phyloP scores from a whole-genome alignment of 1,140 invertebrate species.

The Tyrophagus putrescentiae region DNA sequence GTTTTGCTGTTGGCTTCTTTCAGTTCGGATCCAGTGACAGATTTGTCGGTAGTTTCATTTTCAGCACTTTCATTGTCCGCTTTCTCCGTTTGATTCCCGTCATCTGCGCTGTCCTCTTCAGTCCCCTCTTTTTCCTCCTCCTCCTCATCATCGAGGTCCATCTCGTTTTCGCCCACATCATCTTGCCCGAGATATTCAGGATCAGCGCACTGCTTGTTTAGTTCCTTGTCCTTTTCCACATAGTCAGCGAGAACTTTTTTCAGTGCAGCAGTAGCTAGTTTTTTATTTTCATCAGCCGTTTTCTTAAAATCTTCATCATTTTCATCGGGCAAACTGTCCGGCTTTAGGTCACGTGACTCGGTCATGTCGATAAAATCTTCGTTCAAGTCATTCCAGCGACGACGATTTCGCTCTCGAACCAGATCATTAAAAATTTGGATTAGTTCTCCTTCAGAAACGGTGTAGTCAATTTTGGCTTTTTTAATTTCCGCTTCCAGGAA shows the following conservation, averaged over 20 bases:
- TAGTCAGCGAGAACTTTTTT: background rate
- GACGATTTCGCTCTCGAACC: background rate
- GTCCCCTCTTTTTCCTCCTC: background rate
- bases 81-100: background rate
- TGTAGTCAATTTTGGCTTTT: background rate
- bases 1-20: background rate
- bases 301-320: background rate
- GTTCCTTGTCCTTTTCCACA: background rate
- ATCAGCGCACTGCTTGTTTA: background rate
- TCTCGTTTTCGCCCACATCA: background rate
- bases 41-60: background rate
- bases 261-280: background rate
- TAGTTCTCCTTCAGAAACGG: background rate
- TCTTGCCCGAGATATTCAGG: background rate
- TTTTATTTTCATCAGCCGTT: background rate
- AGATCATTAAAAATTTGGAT: background rate
- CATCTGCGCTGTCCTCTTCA: background rate
- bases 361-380: background rate
- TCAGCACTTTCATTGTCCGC: background rate
- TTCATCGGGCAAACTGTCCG: background rate
- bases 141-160: background rate
- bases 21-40: background rate
- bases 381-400: background rate
- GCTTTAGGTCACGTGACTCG: background rate
- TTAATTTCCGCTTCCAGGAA: background rate